These are phyloP conservation scores for Cherax destructor DNA, from an alignment of 1,140 invertebrate genomes.

Conservation along the genomic window DNA sequence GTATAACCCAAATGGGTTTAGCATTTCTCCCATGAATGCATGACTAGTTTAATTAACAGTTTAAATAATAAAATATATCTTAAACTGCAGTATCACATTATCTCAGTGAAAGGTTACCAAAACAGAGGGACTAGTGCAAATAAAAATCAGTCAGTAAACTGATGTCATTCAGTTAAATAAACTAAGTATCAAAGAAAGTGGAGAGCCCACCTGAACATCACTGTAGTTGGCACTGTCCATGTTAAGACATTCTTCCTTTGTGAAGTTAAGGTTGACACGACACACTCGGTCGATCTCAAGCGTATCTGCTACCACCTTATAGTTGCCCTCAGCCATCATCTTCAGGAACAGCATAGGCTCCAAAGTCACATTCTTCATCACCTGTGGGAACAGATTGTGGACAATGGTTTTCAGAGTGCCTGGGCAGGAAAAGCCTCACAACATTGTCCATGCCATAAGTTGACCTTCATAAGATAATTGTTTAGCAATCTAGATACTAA, in stretches of 20 bases:
- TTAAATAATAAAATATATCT: too few relatives aligned
- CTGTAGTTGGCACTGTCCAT: constrained; percentile 54
- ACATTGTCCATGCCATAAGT: not conserved
- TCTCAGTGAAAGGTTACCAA: too few relatives aligned
- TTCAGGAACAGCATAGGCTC: constrained; percentile 67
- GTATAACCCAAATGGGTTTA: too few relatives aligned
- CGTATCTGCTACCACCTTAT: constrained; percentile 51
- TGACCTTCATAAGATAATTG: not conserved
- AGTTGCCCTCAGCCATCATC: constrained; percentile 62
- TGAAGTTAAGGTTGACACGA: constrained; percentile 62
- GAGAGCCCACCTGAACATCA: constrained; percentile 16
- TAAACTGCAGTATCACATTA: too few relatives aligned
- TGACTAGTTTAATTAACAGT: too few relatives aligned
- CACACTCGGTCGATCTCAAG: constrained; percentile 57
- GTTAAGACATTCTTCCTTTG: constrained; percentile 16
- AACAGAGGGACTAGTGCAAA: too few relatives aligned
- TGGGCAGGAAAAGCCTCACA: not conserved
- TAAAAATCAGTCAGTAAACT: too few relatives aligned
- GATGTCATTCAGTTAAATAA: too few relatives aligned
- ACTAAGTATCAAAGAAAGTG: not conserved
- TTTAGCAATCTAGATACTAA: not conserved
- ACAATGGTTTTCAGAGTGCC: too few relatives aligned
- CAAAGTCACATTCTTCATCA: constrained; percentile 25
- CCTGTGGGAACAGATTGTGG: constrained; percentile 2
- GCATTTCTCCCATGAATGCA: too few relatives aligned